These are phyloP conservation scores for Microcebus jonahi DNA, from an alignment of 2,113 vertebrate species.

Conservation along the genomic window DNA sequence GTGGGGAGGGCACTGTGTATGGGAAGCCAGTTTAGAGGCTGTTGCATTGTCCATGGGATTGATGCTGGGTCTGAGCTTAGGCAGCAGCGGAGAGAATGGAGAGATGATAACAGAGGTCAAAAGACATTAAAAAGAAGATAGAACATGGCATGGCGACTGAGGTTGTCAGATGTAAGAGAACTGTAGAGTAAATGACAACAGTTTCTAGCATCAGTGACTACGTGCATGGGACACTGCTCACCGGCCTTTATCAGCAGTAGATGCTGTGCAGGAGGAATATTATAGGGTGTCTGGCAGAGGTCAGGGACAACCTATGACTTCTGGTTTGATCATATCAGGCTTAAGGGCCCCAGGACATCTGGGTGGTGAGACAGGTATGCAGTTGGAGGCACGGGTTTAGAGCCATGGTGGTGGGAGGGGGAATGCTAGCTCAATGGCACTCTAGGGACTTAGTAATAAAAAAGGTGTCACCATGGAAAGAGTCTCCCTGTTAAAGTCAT, in stretches of 20 bases:
- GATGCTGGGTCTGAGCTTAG: background rate
- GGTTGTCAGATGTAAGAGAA: background rate
- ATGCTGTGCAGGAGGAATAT: background rate
- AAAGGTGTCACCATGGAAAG: background rate
- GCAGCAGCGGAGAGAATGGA: background rate
- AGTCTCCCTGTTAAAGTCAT: background rate
- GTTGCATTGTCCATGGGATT: background rate
- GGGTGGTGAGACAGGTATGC: background rate
- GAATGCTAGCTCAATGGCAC: background rate
- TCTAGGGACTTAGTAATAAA: background rate
- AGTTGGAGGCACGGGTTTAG: background rate
- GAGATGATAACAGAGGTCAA: background rate
- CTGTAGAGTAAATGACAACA: background rate
- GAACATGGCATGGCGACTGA: background rate
- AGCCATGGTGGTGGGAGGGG: background rate
- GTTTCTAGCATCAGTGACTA: background rate
- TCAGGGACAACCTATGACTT: background rate
- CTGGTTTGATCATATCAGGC: background rate
- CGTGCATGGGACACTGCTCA: background rate
- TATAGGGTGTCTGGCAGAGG: background rate
- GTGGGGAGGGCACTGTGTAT: rapidly evolving
- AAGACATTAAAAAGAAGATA: background rate
- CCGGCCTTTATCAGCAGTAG: background rate
- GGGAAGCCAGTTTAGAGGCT: background rate
- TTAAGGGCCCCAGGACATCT: background rate